Evolutionary conservation across 2,113 vertebrate species (phyloP).

Genomic region (Mustelus asterias): DNA sequence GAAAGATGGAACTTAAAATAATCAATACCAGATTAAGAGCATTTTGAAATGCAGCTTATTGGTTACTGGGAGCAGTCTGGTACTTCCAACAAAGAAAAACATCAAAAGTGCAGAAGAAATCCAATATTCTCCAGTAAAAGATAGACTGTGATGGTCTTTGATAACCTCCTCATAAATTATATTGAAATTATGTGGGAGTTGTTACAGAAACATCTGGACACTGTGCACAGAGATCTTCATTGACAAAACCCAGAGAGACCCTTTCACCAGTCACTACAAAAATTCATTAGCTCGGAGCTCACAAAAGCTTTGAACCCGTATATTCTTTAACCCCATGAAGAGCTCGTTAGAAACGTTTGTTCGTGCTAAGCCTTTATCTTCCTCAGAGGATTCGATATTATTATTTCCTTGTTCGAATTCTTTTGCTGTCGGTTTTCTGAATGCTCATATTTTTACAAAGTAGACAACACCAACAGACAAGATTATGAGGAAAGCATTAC

Average conservation of each 20-base stretch:
- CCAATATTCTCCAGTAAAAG: conserved; percentile 16
- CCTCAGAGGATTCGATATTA: not conserved
- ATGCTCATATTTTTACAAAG: not conserved
- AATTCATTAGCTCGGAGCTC: not conserved
- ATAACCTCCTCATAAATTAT: conserved; percentile 34
- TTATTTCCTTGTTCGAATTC: not conserved
- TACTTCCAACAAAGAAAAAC: conserved; percentile 4
- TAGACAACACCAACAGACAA: not conserved
- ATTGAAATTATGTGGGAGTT: conserved; percentile 26
- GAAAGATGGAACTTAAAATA: conserved; percentile 2
- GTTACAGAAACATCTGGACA: conserved; percentile 26
- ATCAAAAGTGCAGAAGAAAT: not conserved
- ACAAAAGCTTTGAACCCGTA: conserved; percentile 13
- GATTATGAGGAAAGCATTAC: not conserved
- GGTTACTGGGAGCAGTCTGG: not conserved
- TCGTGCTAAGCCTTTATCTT: not conserved
- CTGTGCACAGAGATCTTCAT: not conserved
- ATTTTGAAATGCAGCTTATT: not conserved
- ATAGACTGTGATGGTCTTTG: conserved; percentile 33
- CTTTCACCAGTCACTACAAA: conserved; percentile 29
- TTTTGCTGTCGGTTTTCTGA: too few relatives aligned
- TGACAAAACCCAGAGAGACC: conserved; percentile 35
- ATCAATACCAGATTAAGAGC: conserved; percentile 18
- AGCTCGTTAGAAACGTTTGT: not conserved
- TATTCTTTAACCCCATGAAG: not conserved